Conservation (phyloP, 2,113 vertebrate genomes). For the Hypomesus transpacificus region DNA sequence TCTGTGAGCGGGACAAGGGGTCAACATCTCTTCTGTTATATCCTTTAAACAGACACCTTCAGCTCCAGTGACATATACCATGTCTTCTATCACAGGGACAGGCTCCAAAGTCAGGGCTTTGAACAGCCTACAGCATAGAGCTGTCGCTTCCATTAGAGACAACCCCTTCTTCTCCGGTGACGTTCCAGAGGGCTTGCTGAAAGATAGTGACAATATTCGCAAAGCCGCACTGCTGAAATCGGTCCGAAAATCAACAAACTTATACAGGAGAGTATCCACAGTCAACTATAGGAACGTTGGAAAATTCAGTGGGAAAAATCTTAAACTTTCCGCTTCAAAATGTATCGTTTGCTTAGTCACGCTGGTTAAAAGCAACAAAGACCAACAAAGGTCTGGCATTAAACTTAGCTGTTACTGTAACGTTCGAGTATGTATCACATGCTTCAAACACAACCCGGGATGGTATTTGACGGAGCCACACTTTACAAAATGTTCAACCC, state of each 20-base stretch:
- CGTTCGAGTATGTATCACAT: neutral
- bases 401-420: neutral
- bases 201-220: neutral
- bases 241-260: neutral
- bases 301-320: neutral
- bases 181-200: neutral
- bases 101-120: neutral
- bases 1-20: too few species aligned
- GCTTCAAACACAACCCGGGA: neutral
- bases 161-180: neutral
- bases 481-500: neutral
- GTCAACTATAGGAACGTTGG: neutral
- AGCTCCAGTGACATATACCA: neutral
- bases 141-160: neutral
- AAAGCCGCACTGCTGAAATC: neutral
- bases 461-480: neutral
- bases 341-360: neutral
- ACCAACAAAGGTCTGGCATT: neutral
- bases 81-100: slow-evolving; percentile 1
- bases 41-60: too few species aligned
- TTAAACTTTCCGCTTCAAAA: neutral
- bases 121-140: neutral
- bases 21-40: too few species aligned
- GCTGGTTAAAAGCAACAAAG: neutral
- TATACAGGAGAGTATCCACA: neutral